A percentile compares a stretch with the other conserved stretches of the same genome.
Evolutionary conservation across 2,113 vertebrate species (phyloP).

Genomic region (Rousettus leschenaultii): DNA sequence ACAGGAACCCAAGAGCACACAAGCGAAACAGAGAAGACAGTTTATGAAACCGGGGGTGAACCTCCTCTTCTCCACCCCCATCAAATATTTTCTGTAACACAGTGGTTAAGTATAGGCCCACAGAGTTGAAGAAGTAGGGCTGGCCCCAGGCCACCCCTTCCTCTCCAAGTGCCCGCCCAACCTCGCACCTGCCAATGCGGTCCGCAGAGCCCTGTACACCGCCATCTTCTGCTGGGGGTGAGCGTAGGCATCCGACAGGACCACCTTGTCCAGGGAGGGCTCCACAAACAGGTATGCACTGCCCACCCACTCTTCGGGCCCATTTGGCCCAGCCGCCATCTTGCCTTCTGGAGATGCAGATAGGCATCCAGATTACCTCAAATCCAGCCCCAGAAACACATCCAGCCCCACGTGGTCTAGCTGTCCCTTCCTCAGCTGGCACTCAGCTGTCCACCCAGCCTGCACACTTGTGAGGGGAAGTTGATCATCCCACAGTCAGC

Average conservation of each 20-base stretch:
- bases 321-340: constrained; percentile 74
- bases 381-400: neutral
- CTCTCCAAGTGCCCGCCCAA: neutral
- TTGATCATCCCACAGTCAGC: neutral
- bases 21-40: neutral
- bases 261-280: constrained; percentile 80
- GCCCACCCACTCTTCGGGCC: constrained; percentile 86
- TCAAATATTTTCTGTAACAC: neutral
- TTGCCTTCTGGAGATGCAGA: constrained; percentile 37
- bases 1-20: neutral
- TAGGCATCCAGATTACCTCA: neutral
- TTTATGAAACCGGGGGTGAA: neutral
- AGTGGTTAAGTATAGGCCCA: neutral
- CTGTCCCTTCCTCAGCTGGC: neutral
- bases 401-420: neutral
- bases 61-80: neutral
- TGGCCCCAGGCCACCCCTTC: neutral
- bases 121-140: neutral
- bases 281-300: constrained; percentile 93
- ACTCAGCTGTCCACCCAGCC: neutral
- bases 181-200: constrained; percentile 89
- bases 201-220: constrained; percentile 90
- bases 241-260: constrained; percentile 88
- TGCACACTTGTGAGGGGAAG: neutral
- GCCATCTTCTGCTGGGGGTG: constrained; percentile 85